Evolutionary conservation across 2,113 vertebrate species (phyloP).

Genomic region (Australoheros scitulus): DNA sequence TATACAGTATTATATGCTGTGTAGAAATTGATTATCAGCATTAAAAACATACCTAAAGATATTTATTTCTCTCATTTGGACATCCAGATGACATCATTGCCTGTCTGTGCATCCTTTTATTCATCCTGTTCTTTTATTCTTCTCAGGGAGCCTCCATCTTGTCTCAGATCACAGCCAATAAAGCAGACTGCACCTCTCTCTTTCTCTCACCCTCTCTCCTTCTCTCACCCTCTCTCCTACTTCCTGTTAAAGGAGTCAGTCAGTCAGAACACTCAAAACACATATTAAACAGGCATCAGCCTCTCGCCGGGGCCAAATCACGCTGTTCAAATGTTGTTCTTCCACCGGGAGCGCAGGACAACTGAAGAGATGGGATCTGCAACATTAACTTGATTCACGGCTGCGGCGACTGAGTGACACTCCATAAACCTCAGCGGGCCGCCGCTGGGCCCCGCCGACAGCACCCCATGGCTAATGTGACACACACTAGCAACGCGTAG

Average conservation of each 20-base stretch:
- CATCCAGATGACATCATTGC: slow-evolving; percentile 40
- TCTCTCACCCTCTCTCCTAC: slow-evolving; percentile 47
- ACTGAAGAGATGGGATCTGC: slow-evolving; percentile 80
- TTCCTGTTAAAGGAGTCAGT: slow-evolving; percentile 78
- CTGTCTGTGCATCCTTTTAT: slow-evolving; percentile 27
- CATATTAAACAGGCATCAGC: slow-evolving; percentile 82
- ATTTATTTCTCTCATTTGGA: slow-evolving; percentile 25
- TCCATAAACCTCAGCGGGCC: slow-evolving; percentile 80
- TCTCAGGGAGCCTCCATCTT: slow-evolving; percentile 74
- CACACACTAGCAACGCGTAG: slow-evolving; percentile 58
- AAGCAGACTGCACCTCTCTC: slow-evolving; percentile 58
- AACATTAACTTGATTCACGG: slow-evolving; percentile 83
- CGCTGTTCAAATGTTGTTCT: slow-evolving; percentile 83
- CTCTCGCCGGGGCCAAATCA: slow-evolving; percentile 78
- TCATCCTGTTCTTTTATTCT: slow-evolving; percentile 61
- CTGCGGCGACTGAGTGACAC: slow-evolving; percentile 78
- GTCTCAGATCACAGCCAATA: slow-evolving; percentile 75
- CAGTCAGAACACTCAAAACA: slow-evolving; percentile 79
- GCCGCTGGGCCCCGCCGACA: slow-evolving; percentile 63
- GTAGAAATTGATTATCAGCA: background rate
- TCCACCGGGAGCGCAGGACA: slow-evolving; percentile 77
- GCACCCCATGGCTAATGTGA: slow-evolving; percentile 76
- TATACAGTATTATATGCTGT: background rate
- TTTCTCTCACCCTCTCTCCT: slow-evolving; percentile 40
- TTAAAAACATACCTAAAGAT: background rate